Conservation (phyloP, 2,797 vertebrate genomes). For the Cygnus olor region DNA sequence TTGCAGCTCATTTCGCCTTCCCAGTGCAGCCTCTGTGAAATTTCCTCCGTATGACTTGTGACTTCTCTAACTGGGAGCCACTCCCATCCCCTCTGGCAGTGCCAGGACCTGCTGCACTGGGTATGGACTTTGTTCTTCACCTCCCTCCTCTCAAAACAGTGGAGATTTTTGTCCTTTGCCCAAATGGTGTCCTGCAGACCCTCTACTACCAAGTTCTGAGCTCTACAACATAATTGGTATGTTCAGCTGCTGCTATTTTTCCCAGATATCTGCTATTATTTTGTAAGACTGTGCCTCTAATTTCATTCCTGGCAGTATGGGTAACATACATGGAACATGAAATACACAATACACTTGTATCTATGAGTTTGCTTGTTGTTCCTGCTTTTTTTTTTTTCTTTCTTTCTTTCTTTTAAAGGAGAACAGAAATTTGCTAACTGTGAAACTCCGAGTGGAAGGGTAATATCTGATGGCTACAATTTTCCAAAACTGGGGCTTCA, state of each 20-base stretch:
- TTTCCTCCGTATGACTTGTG: background rate
- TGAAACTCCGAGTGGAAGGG: background rate
- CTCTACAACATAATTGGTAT: background rate
- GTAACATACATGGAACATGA: accelerated
- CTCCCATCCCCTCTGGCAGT: background rate
- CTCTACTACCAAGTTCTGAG: background rate
- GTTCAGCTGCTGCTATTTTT: accelerated
- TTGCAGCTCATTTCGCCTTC: background rate
- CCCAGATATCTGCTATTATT: background rate
- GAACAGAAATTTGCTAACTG: background rate
- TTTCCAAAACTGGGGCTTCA: background rate
- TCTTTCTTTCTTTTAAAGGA: background rate
- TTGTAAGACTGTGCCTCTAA: background rate
- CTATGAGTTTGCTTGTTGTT: background rate
- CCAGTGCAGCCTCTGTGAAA: background rate
- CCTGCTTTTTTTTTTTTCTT: background rate
- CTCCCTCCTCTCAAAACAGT: background rate
- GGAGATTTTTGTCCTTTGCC: background rate
- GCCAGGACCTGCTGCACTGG: background rate
- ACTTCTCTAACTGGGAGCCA: background rate
- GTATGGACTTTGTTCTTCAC: background rate
- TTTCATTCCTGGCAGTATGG: background rate
- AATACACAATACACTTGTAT: background rate
- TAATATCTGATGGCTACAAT: background rate
- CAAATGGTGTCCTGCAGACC: accelerated